These are phyloP conservation scores for Microctonus hyperodae DNA, from an alignment of 2,888 invertebrate species.

Conservation along the genomic window DNA sequence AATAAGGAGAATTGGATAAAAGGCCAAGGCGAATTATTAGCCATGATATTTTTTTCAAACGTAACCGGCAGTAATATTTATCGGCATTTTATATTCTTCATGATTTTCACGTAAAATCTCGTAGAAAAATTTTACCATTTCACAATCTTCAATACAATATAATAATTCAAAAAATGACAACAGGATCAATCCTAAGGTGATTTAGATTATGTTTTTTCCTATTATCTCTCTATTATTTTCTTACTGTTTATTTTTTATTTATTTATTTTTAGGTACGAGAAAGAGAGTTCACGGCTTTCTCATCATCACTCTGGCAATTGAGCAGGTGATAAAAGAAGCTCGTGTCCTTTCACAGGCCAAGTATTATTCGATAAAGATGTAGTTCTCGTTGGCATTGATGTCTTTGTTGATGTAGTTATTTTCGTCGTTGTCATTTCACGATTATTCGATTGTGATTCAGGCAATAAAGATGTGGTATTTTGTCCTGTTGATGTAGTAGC, in stretches of 20 bases:
- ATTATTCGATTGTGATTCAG: slow-evolving; percentile 37
- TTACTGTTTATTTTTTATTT: slow-evolving; percentile 1
- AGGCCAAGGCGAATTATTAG: no score
- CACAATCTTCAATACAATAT: no score
- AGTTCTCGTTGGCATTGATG: slow-evolving; percentile 42
- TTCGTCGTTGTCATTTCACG: slow-evolving; percentile 43
- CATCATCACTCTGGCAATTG: slow-evolving; percentile 54
- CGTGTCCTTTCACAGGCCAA: slow-evolving; percentile 48
- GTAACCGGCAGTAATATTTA: slow-evolving; percentile 53
- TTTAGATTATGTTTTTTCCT: background rate
- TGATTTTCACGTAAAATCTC: slow-evolving; percentile 34
- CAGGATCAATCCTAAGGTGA: background rate
- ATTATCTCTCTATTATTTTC: no score
- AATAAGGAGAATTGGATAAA: no score
- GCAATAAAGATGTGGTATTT: slow-evolving; percentile 40
- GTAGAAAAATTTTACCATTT: slow-evolving; percentile 46
- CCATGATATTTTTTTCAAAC: slow-evolving; percentile 30
- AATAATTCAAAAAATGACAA: background rate
- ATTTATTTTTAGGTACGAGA: background rate
- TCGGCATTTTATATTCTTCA: slow-evolving; percentile 16
- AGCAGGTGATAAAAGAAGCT: slow-evolving; percentile 57
- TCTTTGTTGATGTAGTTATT: slow-evolving; percentile 37
- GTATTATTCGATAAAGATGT: slow-evolving; percentile 38
- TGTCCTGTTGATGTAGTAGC: slow-evolving; percentile 42
- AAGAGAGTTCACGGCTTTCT: no score